These are phyloP conservation scores for Synanceia verrucosa DNA, from an alignment of 2,797 vertebrate genomes.

Conservation along the genomic window DNA sequence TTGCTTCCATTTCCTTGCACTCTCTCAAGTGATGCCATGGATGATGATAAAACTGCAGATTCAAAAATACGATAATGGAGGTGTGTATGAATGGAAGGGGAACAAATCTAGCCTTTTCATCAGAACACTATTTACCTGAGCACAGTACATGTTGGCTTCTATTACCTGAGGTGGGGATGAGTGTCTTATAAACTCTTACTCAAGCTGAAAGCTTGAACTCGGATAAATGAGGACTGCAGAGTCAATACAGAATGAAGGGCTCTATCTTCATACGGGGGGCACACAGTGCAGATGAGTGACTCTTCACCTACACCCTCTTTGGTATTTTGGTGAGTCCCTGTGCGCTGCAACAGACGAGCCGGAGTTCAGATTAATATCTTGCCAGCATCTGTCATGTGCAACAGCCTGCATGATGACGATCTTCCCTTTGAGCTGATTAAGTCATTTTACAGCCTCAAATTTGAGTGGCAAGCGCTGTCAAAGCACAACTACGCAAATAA, in stretches of 20 bases:
- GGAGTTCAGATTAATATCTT: conserved; percentile 31
- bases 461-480: not conserved
- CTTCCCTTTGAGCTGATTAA: conserved; percentile 7
- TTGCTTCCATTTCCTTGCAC: not conserved
- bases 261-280: not conserved
- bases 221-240: conserved; percentile 36
- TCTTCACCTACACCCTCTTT: conserved; percentile 37
- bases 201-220: conserved; percentile 29
- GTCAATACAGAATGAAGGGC: conserved; percentile 22
- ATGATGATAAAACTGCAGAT: conserved; percentile 6
- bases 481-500: conserved; percentile 6
- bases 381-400: conserved; percentile 5
- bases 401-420: conserved; percentile 3
- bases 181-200: conserved; percentile 43
- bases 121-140: conserved; percentile 18
- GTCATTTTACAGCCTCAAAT: not conserved
- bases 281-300: not conserved
- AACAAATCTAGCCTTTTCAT: conserved; percentile 34
- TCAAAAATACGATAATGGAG: not conserved
- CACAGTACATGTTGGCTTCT: conserved; percentile 15
- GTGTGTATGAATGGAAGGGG: not conserved
- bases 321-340: conserved; percentile 21
- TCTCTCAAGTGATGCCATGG: not conserved
- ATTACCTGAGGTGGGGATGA: conserved; percentile 8
- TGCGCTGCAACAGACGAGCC: not conserved